phyloP scores from a whole-genome alignment of 2,797 vertebrate genomes.

The Sebastes taczanowskii region DNA sequence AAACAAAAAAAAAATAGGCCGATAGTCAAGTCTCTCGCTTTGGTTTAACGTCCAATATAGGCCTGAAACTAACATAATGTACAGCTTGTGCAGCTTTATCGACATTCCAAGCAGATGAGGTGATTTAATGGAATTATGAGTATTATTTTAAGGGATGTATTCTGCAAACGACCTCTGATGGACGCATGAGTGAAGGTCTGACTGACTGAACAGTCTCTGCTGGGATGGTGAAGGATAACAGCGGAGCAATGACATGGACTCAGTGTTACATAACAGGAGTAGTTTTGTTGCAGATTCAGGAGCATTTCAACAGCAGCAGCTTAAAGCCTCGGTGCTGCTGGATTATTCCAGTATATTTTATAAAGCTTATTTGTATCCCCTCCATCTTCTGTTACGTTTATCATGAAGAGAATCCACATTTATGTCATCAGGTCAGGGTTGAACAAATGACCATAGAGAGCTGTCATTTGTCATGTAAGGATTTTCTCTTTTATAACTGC shows the following conservation, averaged over 20 bases:
- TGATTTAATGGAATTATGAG: background rate
- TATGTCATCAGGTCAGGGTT: background rate
- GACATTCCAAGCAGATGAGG: background rate
- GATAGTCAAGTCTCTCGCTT: background rate
- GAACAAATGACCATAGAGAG: background rate
- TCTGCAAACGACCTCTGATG: background rate
- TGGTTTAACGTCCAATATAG: background rate
- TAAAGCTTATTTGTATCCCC: background rate
- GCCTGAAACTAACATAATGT: background rate
- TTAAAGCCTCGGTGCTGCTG: conserved; percentile 36
- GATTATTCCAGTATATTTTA: conserved; percentile 49
- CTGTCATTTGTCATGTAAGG: background rate
- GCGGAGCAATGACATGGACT: background rate
- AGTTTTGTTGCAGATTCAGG: conserved; percentile 47
- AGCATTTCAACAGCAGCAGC: conserved; percentile 37
- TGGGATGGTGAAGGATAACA: conserved; percentile 14
- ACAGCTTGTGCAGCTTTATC: background rate
- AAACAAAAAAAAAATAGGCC: background rate
- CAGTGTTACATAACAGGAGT: conserved; percentile 58
- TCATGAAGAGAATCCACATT: conserved; percentile 3
- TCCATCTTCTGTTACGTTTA: background rate
- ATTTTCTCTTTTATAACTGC: background rate
- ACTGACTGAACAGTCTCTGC: background rate
- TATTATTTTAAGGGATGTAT: background rate
- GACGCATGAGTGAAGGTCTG: background rate